A percentile compares a stretch with the other conserved stretches of the same genome.
phyloP scores from a whole-genome alignment of 2,888 invertebrate genomes.

The Timema podura region DNA sequence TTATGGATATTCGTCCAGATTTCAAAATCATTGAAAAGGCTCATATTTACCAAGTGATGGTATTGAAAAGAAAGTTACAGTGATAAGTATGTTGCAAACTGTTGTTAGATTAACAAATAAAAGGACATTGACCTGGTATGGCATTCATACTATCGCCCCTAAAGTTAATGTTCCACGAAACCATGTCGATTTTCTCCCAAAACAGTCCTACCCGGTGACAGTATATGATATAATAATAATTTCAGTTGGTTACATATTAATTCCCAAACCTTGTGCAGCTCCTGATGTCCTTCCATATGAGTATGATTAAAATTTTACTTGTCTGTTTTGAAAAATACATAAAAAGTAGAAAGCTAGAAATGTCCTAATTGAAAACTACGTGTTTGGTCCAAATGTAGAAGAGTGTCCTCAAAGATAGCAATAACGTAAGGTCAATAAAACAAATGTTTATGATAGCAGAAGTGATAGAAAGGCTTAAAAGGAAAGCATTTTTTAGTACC shows the following conservation, averaged over 20 bases:
- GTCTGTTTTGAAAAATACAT: not conserved
- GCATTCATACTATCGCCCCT: not conserved
- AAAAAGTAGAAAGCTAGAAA: not conserved
- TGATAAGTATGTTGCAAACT: not conserved
- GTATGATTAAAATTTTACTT: not conserved
- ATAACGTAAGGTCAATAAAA: not conserved
- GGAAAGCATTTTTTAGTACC: not conserved
- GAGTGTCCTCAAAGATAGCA: not conserved
- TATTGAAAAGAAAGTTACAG: not conserved
- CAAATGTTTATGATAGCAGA: not conserved
- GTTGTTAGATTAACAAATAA: not conserved
- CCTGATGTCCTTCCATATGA: not conserved
- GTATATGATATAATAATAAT: not conserved
- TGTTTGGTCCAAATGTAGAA: not conserved
- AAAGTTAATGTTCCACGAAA: not conserved
- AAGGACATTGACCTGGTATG: not conserved
- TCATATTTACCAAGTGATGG: not conserved
- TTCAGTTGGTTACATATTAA: not conserved
- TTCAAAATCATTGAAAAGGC: not conserved
- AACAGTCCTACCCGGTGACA: not conserved
- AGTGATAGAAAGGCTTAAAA: slow-evolving; percentile 3
- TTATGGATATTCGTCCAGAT: not conserved
- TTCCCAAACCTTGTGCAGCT: not conserved
- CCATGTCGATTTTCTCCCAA: not conserved
- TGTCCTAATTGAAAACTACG: not conserved